These are phyloP conservation scores for Pseudomyrmex flavicornis DNA, from an alignment of 1,140 invertebrate species.

Conservation along the genomic window DNA sequence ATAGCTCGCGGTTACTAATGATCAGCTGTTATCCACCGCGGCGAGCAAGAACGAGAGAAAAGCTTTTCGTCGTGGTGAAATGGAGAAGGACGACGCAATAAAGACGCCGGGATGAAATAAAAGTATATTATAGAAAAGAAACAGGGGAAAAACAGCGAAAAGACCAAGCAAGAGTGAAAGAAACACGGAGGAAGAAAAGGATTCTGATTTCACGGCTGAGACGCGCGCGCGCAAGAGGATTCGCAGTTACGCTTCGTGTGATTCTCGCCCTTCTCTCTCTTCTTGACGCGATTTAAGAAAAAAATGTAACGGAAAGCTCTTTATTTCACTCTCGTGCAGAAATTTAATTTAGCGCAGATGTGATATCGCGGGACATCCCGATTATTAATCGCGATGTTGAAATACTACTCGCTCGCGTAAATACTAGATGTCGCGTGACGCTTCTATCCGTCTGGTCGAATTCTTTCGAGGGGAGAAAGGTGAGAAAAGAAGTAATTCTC, in stretches of 20 bases:
- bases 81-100: neutral
- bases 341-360: constrained; percentile 36
- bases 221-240: constrained; percentile 54
- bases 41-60: constrained; percentile 9
- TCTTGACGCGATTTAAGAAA: constrained; percentile 45
- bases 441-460: neutral
- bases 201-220: constrained; percentile 62
- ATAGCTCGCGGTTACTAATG: constrained; percentile 43
- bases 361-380: neutral
- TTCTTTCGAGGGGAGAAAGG: neutral
- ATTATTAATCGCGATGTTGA: neutral
- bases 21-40: constrained; percentile 16
- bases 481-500: neutral
- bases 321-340: constrained; percentile 65
- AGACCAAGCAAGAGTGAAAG: constrained; percentile 40
- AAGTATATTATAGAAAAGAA: neutral
- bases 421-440: neutral
- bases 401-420: too few species aligned
- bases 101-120: neutral
- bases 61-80: neutral
- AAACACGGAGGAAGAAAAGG: neutral
- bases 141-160: constrained; percentile 21
- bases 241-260: constrained; percentile 70
- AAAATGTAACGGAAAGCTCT: constrained; percentile 67
- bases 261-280: constrained; percentile 36